Percentiles rank a stretch among this genome's conserved stretches.
Evolutionary conservation across 2,888 invertebrate genomes (phyloP).

Genomic region (Leucoptera coffeella): DNA sequence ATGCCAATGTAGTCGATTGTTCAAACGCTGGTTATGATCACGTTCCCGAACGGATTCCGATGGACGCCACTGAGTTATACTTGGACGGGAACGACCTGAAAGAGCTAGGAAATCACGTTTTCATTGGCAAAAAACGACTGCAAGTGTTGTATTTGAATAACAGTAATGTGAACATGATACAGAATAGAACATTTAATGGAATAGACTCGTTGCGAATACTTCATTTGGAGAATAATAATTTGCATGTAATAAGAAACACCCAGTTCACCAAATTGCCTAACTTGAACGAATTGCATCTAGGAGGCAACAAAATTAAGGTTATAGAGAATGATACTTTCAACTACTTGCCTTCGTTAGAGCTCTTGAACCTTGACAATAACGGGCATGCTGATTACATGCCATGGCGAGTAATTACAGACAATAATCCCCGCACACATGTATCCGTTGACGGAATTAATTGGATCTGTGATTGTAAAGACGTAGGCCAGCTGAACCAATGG

Average conservation of each 20-base stretch:
- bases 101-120: constrained; percentile 76
- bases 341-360: constrained; percentile 64
- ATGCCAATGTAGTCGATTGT: constrained; percentile 80
- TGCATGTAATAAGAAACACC: constrained; percentile 65
- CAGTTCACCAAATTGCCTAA: constrained; percentile 73
- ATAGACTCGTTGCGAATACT: constrained; percentile 66
- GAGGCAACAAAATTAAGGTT: constrained; percentile 66
- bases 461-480: constrained; percentile 75
- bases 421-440: constrained; percentile 62
- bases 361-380: constrained; percentile 71
- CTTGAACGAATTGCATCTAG: constrained; percentile 69
- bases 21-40: constrained; percentile 66
- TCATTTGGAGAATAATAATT: constrained; percentile 70
- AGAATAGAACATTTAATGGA: constrained; percentile 79
- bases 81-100: constrained; percentile 76
- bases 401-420: constrained; percentile 62
- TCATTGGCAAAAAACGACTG: constrained; percentile 79
- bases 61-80: constrained; percentile 85
- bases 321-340: constrained; percentile 74
- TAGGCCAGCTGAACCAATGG: constrained; percentile 65
- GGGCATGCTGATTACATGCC: constrained; percentile 71
- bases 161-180: constrained; percentile 68
- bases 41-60: constrained; percentile 76
- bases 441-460: constrained; percentile 74
- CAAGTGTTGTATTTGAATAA: constrained; percentile 73